Conservation (phyloP, 2,113 vertebrate genomes). For the Apteryx owenii region DNA sequence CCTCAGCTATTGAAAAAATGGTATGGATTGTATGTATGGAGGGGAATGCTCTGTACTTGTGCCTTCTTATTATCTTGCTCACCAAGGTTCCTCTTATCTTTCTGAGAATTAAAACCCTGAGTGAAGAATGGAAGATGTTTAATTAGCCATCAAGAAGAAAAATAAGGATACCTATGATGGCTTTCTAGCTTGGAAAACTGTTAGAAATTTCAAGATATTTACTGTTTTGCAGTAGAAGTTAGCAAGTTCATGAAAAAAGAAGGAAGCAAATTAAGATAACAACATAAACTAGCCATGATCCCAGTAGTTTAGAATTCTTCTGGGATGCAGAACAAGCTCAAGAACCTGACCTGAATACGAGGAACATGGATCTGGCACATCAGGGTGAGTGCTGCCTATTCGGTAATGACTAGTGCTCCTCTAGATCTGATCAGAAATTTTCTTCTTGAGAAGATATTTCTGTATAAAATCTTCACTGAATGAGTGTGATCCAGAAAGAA, state of each 20-base stretch:
- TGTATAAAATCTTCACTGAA: not conserved
- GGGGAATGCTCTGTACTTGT: not conserved
- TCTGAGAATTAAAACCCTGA: not conserved
- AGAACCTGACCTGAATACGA: not conserved
- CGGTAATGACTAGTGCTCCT: not conserved
- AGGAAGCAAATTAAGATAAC: not conserved
- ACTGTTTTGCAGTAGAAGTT: not conserved
- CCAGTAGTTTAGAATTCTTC: not conserved
- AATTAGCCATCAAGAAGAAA: not conserved
- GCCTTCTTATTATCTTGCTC: not conserved
- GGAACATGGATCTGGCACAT: not conserved
- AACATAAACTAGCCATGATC: not conserved
- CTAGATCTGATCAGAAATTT: not conserved
- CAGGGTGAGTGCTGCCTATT: not conserved
- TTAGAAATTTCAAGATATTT: not conserved
- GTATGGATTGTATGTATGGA: not conserved
- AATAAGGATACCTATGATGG: not conserved
- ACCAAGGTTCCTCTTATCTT: not conserved
- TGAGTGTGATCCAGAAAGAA: not conserved
- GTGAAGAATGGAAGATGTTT: not conserved
- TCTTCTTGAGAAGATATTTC: not conserved
- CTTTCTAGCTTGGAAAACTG: not conserved
- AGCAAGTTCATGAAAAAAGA: not conserved
- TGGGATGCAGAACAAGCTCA: not conserved
- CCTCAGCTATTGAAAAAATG: not conserved